Evolutionary conservation across 2,113 vertebrate genomes (phyloP).

Genomic region (Cryptotis parvus): DNA sequence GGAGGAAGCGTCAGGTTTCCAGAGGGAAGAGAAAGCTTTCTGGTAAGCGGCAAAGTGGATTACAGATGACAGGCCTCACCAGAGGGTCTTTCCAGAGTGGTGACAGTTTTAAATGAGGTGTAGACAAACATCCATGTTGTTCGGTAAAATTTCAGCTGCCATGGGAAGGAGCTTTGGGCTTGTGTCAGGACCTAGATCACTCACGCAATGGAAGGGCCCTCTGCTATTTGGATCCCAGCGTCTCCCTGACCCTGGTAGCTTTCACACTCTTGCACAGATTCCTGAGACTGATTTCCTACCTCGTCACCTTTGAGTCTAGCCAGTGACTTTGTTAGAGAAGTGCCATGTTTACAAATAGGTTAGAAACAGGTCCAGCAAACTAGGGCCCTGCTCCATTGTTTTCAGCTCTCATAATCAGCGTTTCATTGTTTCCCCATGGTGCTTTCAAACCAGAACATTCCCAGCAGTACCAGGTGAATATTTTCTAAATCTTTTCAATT

Average conservation of each 20-base stretch:
- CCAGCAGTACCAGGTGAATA: constrained; percentile 33
- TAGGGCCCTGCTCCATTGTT: not conserved
- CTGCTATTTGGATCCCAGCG: too few relatives aligned
- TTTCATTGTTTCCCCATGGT: constrained; percentile 55
- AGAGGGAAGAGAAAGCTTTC: constrained; percentile 48
- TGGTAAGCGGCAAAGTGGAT: not conserved
- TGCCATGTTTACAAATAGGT: not conserved
- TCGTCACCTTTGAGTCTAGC: not conserved
- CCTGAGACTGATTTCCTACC: not conserved
- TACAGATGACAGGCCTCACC: not conserved
- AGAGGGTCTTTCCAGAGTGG: not conserved
- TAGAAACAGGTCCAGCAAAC: not conserved
- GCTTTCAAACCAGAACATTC: constrained; percentile 59
- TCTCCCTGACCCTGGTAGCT: too few relatives aligned
- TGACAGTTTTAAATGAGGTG: constrained; percentile 13
- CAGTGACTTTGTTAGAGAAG: constrained; percentile 17
- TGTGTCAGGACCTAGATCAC: not conserved
- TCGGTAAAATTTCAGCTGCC: not conserved
- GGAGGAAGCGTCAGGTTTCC: constrained; percentile 64
- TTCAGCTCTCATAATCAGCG: not conserved
- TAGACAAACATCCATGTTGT: constrained; percentile 8
- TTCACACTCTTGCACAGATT: not conserved
- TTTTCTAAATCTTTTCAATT: constrained; percentile 58
- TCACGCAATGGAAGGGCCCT: too few relatives aligned
- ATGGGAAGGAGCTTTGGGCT: constrained; percentile 27